A percentile compares a stretch with the other conserved stretches of the same genome.
Conservation (phyloP, 2,113 vertebrate genomes). For the Cavia aperea region DNA sequence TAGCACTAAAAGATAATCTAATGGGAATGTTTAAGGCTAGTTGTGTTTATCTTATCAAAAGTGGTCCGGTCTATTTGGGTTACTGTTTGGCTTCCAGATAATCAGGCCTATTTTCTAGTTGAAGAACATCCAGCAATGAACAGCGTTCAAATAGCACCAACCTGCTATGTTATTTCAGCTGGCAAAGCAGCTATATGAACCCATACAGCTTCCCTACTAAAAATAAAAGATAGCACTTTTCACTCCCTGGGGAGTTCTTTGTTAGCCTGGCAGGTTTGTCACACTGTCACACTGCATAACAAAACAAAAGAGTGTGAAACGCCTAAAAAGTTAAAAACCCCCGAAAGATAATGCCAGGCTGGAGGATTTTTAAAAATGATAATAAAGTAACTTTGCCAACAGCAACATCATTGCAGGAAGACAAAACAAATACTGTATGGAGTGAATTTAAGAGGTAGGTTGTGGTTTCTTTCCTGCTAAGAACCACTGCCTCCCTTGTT, state of each 20-base stretch:
- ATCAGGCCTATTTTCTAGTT: conserved; percentile 61
- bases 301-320: conserved; percentile 10
- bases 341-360: conserved; percentile 5
- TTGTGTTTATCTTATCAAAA: conserved; percentile 64
- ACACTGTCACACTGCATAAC: conserved; percentile 6
- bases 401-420: conserved; percentile 51
- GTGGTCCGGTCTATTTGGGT: conserved; percentile 51
- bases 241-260: conserved; percentile 36
- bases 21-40: conserved; percentile 47
- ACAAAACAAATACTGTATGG: conserved; percentile 50
- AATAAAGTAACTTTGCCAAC: conserved; percentile 49
- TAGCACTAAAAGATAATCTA: conserved; percentile 23
- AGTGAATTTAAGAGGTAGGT: conserved; percentile 1
- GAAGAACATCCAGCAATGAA: conserved; percentile 64
- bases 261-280: conserved; percentile 40
- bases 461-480: not conserved
- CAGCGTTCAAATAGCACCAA: conserved; percentile 65
- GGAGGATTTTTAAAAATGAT: conserved; percentile 39
- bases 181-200: conserved; percentile 51
- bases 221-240: conserved; percentile 39
- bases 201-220: conserved; percentile 36
- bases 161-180: conserved; percentile 68
- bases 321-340: conserved; percentile 24
- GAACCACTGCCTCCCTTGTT: not conserved
- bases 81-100: conserved; percentile 62